Percentiles rank a stretch among this genome's conserved stretches.
These are phyloP conservation scores for Scaeva pyrastri DNA, from an alignment of 2,888 invertebrate genomes.

Conservation along the genomic window DNA sequence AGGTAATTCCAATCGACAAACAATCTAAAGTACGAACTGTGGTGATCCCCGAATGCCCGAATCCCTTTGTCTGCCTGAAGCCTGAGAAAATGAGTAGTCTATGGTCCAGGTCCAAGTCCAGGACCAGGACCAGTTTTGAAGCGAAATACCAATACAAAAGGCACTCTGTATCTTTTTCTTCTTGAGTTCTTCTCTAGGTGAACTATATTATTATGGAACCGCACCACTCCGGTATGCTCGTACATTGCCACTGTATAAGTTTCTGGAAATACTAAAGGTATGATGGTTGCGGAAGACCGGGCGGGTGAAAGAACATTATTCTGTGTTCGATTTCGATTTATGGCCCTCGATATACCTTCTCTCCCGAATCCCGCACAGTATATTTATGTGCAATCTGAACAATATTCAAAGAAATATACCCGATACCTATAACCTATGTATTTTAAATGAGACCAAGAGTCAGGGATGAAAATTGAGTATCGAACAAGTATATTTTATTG, in stretches of 20 bases:
- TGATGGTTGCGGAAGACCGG: slow-evolving; percentile 16
- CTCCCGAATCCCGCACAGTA: slow-evolving; percentile 3
- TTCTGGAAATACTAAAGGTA: not conserved
- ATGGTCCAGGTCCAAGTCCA: no score
- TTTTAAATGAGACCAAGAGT: slow-evolving; percentile 71
- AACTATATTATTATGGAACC: not conserved
- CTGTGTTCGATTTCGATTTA: slow-evolving; percentile 69
- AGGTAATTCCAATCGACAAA: slow-evolving; percentile 67
- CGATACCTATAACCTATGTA: slow-evolving; percentile 47
- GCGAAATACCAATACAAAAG: slow-evolving; percentile 28
- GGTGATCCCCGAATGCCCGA: not conserved
- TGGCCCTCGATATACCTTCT: slow-evolving; percentile 47
- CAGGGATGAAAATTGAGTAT: slow-evolving; percentile 64
- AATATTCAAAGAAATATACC: slow-evolving; percentile 46
- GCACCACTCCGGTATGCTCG: no score
- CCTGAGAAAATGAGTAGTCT: no score
- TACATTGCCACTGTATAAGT: no score
- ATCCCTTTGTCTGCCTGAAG: not conserved
- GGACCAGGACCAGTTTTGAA: no score
- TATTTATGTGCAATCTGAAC: slow-evolving; percentile 37
- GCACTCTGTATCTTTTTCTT: slow-evolving; percentile 41
- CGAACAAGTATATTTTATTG: slow-evolving; percentile 47
- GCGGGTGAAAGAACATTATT: slow-evolving; percentile 39
- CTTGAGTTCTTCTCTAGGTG: not conserved
- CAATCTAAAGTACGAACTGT: slow-evolving; percentile 43